phyloP scores from a whole-genome alignment of 2,797 vertebrate genomes.

The Lithobates pipiens region DNA sequence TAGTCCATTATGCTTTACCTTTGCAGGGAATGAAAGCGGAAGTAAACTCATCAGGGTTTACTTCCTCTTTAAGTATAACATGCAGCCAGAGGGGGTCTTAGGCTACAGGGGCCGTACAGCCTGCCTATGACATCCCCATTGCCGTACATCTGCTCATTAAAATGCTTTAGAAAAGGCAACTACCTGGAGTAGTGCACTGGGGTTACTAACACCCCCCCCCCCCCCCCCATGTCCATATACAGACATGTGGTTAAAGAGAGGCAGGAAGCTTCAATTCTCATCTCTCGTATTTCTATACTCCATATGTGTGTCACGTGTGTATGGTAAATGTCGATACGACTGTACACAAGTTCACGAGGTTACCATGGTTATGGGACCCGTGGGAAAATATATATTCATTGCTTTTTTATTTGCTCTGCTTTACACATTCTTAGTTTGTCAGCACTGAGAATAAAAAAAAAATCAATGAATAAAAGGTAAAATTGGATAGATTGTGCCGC shows the following conservation, averaged over 20 bases:
- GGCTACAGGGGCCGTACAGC: no score
- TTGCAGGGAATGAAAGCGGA: no score
- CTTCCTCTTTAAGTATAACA: no score
- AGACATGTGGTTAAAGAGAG: background rate
- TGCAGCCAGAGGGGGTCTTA: no score
- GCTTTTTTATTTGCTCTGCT: constrained; percentile 10
- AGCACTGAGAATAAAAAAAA: background rate
- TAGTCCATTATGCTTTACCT: no score
- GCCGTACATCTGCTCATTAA: no score
- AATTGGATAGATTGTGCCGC: background rate
- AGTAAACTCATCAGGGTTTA: no score
- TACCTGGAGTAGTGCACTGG: no score
- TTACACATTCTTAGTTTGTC: background rate
- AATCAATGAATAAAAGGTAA: background rate
- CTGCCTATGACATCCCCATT: no score
- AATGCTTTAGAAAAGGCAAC: no score
- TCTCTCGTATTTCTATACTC: background rate
- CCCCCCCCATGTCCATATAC: background rate
- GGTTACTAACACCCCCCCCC: no score
- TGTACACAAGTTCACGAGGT: background rate
- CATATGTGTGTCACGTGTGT: background rate
- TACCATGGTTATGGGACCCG: constrained; percentile 21
- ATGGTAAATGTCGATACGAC: constrained; percentile 3
- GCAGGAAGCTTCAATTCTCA: background rate
- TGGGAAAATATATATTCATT: constrained; percentile 7